phyloP scores from a whole-genome alignment of 1,140 invertebrate genomes.

The Drosophila orosa region DNA sequence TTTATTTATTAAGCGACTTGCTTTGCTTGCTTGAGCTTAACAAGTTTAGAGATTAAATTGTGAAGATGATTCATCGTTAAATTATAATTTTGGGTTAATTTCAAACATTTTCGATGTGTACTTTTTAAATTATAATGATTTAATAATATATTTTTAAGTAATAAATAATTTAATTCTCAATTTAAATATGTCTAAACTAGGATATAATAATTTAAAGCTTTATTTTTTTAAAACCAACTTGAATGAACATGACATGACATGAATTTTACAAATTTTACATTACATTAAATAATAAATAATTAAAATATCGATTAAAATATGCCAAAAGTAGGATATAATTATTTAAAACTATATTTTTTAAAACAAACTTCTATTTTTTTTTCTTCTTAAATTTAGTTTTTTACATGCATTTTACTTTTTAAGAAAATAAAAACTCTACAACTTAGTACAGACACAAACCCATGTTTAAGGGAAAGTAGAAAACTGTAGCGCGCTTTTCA shows the following conservation, averaged over 20 bases:
- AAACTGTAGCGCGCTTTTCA: constrained; percentile 11
- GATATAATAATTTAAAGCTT: background rate
- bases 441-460: constrained; percentile 20
- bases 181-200: too few relatives aligned
- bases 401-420: background rate
- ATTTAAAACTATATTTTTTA: background rate
- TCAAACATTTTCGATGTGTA: background rate
- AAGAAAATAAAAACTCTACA: background rate
- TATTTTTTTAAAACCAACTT: background rate
- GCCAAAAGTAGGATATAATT: background rate
- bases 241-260: too few relatives aligned
- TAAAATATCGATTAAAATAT: too few relatives aligned
- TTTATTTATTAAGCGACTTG: background rate
- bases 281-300: too few relatives aligned
- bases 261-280: too few relatives aligned
- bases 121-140: background rate
- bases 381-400: background rate
- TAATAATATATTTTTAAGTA: background rate
- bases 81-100: background rate
- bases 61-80: background rate
- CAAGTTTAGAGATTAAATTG: constrained; percentile 7
- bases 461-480: rapidly evolving
- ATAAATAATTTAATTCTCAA: too few relatives aligned
- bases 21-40: background rate
- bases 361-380: background rate